Evolutionary conservation across 2,888 invertebrate genomes (phyloP).

Genomic region (Epirrhoe tristata): DNA sequence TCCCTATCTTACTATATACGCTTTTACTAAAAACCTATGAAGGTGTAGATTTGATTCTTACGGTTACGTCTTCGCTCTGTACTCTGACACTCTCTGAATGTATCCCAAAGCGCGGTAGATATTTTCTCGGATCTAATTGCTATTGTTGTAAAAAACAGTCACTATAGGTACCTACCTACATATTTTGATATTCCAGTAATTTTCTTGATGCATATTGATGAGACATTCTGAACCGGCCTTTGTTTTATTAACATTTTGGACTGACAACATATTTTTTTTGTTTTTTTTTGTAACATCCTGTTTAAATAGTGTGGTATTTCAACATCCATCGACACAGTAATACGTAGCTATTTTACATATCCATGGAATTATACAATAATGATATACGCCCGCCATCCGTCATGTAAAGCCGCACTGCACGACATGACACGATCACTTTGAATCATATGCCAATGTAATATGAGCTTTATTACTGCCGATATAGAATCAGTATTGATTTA

Average conservation of each 20-base stretch:
- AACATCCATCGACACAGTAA: slow-evolving; percentile 38
- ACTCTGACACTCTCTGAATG: no score
- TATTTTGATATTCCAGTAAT: no score
- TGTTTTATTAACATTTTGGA: neutral
- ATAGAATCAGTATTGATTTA: slow-evolving; percentile 2
- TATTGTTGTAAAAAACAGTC: no score
- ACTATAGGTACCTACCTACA: no score
- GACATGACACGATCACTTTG: slow-evolving; percentile 60
- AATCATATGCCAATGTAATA: slow-evolving; percentile 6
- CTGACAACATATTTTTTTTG: neutral
- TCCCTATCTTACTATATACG: slow-evolving; percentile 22
- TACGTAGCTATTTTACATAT: slow-evolving; percentile 58
- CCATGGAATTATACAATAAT: slow-evolving; percentile 62
- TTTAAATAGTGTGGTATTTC: slow-evolving; percentile 29
- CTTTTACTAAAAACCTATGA: no score
- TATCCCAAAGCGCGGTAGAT: no score
- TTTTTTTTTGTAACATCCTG: slow-evolving; percentile 3
- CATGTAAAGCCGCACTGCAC: slow-evolving; percentile 59
- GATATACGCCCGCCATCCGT: slow-evolving; percentile 66
- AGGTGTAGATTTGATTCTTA: neutral
- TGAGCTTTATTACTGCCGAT: neutral
- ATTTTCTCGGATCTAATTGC: no score
- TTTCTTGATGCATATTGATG: no score
- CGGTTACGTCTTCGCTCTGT: no score
- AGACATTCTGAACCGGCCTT: no score